phyloP scores from a whole-genome alignment of 2,888 invertebrate species.

The Toxonevra muliebris region DNA sequence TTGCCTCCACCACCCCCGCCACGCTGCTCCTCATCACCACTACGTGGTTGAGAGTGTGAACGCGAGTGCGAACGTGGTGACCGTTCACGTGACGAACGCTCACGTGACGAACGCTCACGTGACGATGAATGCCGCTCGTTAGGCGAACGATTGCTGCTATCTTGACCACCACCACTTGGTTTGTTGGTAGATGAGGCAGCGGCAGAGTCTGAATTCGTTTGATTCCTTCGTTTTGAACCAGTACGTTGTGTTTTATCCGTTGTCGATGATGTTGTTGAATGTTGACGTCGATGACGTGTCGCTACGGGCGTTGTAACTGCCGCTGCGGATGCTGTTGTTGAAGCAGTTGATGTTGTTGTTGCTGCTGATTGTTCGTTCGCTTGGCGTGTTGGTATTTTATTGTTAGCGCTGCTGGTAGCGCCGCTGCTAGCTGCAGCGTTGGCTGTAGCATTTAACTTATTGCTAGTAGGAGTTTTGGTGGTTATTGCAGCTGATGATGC shows the following conservation, averaged over 20 bases:
- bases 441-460: constrained; percentile 23
- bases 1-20: constrained; percentile 18
- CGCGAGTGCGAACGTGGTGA: constrained; percentile 31
- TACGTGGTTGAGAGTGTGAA: constrained; percentile 33
- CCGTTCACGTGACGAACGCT: constrained; percentile 23
- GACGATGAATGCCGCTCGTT: constrained; percentile 23
- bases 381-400: constrained; percentile 32
- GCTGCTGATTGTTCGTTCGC: constrained; percentile 36
- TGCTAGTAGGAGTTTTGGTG: constrained; percentile 34
- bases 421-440: constrained; percentile 16
- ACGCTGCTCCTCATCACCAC: constrained; percentile 39
- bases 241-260: constrained; percentile 32
- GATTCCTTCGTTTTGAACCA: constrained; percentile 13
- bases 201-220: constrained; percentile 28
- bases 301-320: constrained; percentile 23
- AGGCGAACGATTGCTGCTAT: not conserved
- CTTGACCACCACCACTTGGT: constrained; percentile 14
- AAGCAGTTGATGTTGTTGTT: constrained; percentile 14
- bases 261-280: constrained; percentile 19
- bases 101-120: constrained; percentile 7
- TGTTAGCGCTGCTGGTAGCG: constrained; percentile 25
- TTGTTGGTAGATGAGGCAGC: constrained; percentile 33
- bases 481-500: constrained; percentile 25
- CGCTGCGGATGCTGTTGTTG: constrained; percentile 17
- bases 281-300: not conserved